Base-by-base conservation (phyloP, 1,140 invertebrate species). In the Drosophila baimaii region DNA sequence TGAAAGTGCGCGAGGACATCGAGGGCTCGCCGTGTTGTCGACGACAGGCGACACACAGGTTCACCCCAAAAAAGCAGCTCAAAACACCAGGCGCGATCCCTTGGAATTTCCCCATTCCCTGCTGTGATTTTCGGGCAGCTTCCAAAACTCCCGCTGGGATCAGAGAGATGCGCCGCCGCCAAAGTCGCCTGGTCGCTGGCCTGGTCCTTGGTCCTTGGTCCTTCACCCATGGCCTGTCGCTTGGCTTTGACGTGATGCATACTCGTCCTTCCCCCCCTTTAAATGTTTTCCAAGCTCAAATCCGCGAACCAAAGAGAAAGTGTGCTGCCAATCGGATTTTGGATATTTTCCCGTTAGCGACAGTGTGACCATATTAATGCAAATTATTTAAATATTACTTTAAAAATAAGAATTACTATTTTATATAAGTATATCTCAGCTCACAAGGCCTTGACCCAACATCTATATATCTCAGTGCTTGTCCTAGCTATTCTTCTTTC, bases 121-220 rank as follows among this genome's bases (percentile, higher is more conserved):
- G 83, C 84, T 89, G 83, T 90, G 89, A 91, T 91, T 90, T 90
- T 81, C 61, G 73, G 78, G 52, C 78, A 33, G 65, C 12, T 43
- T n/a, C 35, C 52, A 49, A 43, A 79, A 81, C 77, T 90, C 90
- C 90, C 85, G 90, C 90, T 90, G 90, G 90, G 90, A 91, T 86
- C 82, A 73, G 55, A 88, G 74, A 85, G 89, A 82, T 91, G 77
- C 66, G 76, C 79, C 81, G 76, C 79, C 81, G 71, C 72, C 73
- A 25, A 63, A 55, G 59, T 77, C 58, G 64, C 51, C 39, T 56
- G 65, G 31, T 52, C 51, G n/a, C 46, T 55, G 39, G 25, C 47
- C n/a, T 21, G 2, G 19, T 33, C 12, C 31, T 51, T 23, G 17
- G 27, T 43, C 27, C 65, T 37, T n/a, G 29, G 46, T 23, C 47